Evolutionary conservation across 2,113 vertebrate genomes (phyloP), one percentile per base, ranked within the genome.

Genomic region (Tachuris rubrigastra): DNA sequence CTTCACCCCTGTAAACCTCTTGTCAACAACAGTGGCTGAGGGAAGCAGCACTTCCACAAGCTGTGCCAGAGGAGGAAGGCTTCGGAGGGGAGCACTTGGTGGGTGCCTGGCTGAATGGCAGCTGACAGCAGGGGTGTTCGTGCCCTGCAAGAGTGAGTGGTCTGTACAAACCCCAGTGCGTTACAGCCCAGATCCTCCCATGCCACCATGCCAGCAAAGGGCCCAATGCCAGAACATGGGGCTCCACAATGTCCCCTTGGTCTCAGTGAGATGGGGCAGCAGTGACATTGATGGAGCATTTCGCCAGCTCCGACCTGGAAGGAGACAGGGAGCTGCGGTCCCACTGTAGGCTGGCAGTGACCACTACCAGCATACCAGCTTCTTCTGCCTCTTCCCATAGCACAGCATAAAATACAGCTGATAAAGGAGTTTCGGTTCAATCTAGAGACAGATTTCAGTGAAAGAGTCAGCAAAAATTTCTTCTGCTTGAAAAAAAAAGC

Each of bases 381-480:
- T 85, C 49, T 88, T 85, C 83, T 90, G 24, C 59, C 63, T 87
- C 50, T 30, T 87, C 62, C 35, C 66, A 47, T 30, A 80, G 68
- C 4, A 4, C 60, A 89, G 50, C 80, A 81, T 12, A 63, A 89
- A 90, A 71, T 66, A 76, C 37, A 74, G 80, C 80, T 80, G 46
- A 92, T 35, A 18, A 33, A 85, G 77, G 69, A 67, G 60, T 31
- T 91, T 63, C 84, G 85, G 50, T 87, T 77, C 87, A 80, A 95
- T 62, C 47, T 60, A 55, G 12, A 53, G 63, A 31, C 49, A 77
- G 20, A 77, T 80, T 82, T 88, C 88, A 71, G 55, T 55, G 69
- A 56, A 63, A 90, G 75, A 86, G 59, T 89, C 87, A 95, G 83
- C 94, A 95, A 93, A 93, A 94, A 53, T 49, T 11, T 77, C 85